These are phyloP conservation scores for Etheostoma perlongum DNA, from an alignment of 2,797 vertebrate species.

Conservation along the genomic window DNA sequence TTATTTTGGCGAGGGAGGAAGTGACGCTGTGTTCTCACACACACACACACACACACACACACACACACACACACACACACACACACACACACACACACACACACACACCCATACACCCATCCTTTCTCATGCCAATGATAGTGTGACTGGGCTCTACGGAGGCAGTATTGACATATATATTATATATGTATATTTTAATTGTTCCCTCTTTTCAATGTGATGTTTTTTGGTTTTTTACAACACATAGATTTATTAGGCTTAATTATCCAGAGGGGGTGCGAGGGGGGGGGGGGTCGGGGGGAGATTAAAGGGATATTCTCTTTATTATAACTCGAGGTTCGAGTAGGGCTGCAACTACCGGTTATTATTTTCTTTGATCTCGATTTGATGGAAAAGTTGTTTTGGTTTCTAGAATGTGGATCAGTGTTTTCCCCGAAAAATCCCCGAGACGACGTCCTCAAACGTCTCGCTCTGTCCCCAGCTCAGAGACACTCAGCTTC, in stretches of 20 bases:
- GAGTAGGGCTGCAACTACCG: too few species aligned
- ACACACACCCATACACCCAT: conserved; percentile 32
- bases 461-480: too few species aligned
- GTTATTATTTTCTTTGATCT: neutral
- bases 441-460: too few species aligned
- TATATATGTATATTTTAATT: conserved; percentile 81
- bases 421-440: too few species aligned
- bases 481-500: too few species aligned
- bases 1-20: conserved; percentile 41
- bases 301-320: conserved; percentile 31
- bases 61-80: too few species aligned
- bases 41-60: too few species aligned
- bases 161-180: conserved; percentile 83
- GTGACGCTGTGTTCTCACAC: conserved; percentile 54
- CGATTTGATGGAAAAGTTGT: too few species aligned
- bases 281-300: neutral
- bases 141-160: conserved; percentile 76
- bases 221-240: conserved; percentile 66
- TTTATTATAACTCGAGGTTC: conserved; percentile 15
- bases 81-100: conserved; percentile 31
- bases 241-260: conserved; percentile 55
- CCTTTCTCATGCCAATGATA: conserved; percentile 82
- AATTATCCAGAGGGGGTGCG: conserved; percentile 23
- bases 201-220: conserved; percentile 85
- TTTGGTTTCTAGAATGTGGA: too few species aligned